These are phyloP conservation scores for Peromyscus californicus DNA, from an alignment of 2,113 vertebrate genomes.

Conservation along the genomic window DNA sequence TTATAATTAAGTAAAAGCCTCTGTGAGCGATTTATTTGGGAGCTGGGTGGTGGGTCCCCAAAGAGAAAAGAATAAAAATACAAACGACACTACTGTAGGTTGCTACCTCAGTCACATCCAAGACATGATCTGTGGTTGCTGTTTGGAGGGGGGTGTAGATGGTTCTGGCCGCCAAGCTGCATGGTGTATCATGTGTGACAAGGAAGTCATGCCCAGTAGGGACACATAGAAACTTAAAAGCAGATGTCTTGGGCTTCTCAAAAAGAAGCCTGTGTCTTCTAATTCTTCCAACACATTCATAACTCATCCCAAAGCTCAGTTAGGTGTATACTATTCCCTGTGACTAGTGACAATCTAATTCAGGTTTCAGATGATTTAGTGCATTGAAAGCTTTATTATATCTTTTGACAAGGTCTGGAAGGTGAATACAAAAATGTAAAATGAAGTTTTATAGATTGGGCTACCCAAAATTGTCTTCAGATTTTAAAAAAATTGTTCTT, in stretches of 20 bases:
- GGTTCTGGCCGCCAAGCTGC: not conserved
- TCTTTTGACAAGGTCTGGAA: not conserved
- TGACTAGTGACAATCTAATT: not conserved
- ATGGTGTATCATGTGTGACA: fast-evolving
- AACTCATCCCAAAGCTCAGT: constrained; percentile 18
- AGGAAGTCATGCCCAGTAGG: not conserved
- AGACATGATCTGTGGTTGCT: not conserved
- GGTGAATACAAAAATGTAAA: not conserved
- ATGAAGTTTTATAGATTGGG: not conserved
- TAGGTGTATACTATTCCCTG: not conserved
- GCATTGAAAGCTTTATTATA: not conserved
- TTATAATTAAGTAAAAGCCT: too few species aligned
- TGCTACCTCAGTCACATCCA: not conserved
- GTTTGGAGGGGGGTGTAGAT: not conserved
- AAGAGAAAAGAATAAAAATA: too few species aligned
- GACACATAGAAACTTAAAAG: not conserved
- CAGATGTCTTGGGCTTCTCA: not conserved
- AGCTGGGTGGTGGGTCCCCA: too few species aligned
- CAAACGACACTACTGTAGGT: not conserved
- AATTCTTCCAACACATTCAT: not conserved
- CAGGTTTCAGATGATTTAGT: not conserved
- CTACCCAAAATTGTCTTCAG: not conserved
- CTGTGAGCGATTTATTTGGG: too few species aligned
- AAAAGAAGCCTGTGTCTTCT: not conserved
- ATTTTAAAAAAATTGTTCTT: not conserved